Percentiles rank a stretch among this genome's conserved stretches.
These are phyloP conservation scores for Sarcoramphus papa DNA, from an alignment of 2,797 vertebrate species.

Conservation along the genomic window DNA sequence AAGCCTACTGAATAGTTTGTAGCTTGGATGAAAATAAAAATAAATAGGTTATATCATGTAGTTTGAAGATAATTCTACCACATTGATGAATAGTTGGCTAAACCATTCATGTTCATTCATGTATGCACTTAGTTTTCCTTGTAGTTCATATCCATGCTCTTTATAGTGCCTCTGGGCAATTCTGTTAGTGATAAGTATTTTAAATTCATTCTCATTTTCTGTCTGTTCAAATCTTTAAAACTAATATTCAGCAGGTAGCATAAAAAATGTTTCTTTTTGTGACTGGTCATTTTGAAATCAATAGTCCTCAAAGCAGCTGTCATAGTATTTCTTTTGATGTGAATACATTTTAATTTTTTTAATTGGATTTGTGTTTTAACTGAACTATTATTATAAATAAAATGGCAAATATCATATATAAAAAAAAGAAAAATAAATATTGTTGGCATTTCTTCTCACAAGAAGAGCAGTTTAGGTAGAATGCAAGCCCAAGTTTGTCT, in stretches of 20 bases:
- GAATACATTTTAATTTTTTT: background rate
- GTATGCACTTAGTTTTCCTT: background rate
- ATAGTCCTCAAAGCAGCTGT: background rate
- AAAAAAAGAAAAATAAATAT: background rate
- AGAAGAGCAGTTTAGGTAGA: background rate
- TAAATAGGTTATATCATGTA: background rate
- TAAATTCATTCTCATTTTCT: background rate
- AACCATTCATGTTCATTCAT: background rate
- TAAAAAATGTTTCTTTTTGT: background rate
- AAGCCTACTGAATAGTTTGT: background rate
- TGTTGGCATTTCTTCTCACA: background rate
- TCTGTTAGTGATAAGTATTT: background rate
- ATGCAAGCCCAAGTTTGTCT: background rate
- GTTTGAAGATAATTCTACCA: background rate
- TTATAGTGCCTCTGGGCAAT: background rate
- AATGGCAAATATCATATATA: background rate
- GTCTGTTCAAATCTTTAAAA: background rate
- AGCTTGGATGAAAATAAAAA: background rate
- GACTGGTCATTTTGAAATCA: background rate
- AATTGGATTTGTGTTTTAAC: background rate
- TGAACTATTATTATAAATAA: background rate
- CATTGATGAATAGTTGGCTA: background rate
- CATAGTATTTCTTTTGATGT: background rate
- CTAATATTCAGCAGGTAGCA: background rate
- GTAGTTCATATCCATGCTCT: background rate